Base-by-base conservation (phyloP, 2,113 vertebrate genomes). In the Entelurus aequoreus region DNA sequence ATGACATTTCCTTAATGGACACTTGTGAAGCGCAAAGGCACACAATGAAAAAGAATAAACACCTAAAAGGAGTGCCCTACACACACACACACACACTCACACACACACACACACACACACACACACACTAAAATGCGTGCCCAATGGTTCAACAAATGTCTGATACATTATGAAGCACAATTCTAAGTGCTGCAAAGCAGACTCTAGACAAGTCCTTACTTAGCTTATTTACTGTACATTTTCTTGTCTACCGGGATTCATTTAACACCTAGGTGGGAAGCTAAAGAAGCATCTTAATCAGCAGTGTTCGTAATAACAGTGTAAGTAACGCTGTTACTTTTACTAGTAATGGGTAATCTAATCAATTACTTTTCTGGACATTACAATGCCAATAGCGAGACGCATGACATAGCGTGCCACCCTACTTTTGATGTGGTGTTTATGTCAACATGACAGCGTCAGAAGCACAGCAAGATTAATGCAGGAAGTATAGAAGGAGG, bases 1-100 rank as follows among this genome's bases (percentile, higher is more conserved):
- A 88, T 85, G 81, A 54, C 7, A 51, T 69, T 48, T 64, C 53
- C 69, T 58, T 80, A 78, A 83, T 79, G 69, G 71, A 71, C 68
- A 67, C 6, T 12, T 2, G 1, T 58, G 55, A 65, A 68, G 66
- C 70, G 57, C 37, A 42, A 38, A 54, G 54, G 16, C 42, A 57
- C 57, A 54, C 37, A 8, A 54, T 56, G 54, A 69, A n/a, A 16
- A 57, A 38, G 53, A 50, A 49, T 58, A 57, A 50, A 62, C 37
- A 54, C 48, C 8, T 16, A 50, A 51, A 62, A 46, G 54, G n/a
- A 21, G 44, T 62, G 6, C 49, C 28, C 61, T 11, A 54, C 44
- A 63, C 19, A 19, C 19, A 19, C 19, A 19, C 19, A 19, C 19
- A 19, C 19, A 19, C 19, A 19, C 19, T 1, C 19, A 19, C 19